A percentile compares a stretch with the other conserved stretches of the same genome.
These are phyloP conservation scores for Orthosia gracilis DNA, from an alignment of 2,888 invertebrate genomes.

Conservation along the genomic window DNA sequence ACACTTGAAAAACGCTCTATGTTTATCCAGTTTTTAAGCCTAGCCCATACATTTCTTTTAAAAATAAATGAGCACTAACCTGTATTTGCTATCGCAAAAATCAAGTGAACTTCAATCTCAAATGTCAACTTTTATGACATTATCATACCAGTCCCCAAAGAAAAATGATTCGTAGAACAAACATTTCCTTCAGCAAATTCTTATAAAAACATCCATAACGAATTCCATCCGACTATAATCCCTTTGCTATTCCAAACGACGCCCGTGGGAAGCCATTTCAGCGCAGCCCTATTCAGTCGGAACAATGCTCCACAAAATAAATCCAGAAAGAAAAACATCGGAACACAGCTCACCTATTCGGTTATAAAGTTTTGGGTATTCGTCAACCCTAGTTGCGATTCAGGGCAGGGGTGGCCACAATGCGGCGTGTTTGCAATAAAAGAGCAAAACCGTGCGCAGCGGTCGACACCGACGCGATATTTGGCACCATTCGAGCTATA, in stretches of 20 bases:
- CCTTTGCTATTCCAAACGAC: slow-evolving; percentile 44
- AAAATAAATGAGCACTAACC: too few species aligned
- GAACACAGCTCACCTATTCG: slow-evolving; percentile 54
- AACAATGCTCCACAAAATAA: slow-evolving; percentile 54
- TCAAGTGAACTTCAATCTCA: slow-evolving; percentile 12
- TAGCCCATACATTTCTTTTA: too few species aligned
- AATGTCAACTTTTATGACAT: slow-evolving; percentile 44
- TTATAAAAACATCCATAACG: slow-evolving; percentile 45
- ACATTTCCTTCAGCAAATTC: slow-evolving; percentile 45
- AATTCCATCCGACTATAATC: slow-evolving; percentile 52
- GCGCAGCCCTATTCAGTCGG: slow-evolving; percentile 56
- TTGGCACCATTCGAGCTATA: slow-evolving; percentile 52
- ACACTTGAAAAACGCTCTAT: too few species aligned
- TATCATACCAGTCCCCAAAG: slow-evolving; percentile 46
- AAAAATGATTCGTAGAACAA: slow-evolving; percentile 36
- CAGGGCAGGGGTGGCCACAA: slow-evolving; percentile 52
- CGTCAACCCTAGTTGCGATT: slow-evolving; percentile 63
- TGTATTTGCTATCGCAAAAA: background rate
- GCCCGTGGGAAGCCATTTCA: slow-evolving; percentile 52
- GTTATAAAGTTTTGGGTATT: slow-evolving; percentile 56
- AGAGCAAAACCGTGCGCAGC: slow-evolving; percentile 52
- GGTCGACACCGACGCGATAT: slow-evolving; percentile 48
- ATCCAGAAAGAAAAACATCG: slow-evolving; percentile 51
- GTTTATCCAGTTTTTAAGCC: background rate
- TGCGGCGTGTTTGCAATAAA: slow-evolving; percentile 62